A percentile compares a stretch with the other conserved stretches of the same genome.
These are phyloP conservation scores for Pachypeltis micranthus DNA, from an alignment of 1,140 invertebrate species.

Conservation along the genomic window DNA sequence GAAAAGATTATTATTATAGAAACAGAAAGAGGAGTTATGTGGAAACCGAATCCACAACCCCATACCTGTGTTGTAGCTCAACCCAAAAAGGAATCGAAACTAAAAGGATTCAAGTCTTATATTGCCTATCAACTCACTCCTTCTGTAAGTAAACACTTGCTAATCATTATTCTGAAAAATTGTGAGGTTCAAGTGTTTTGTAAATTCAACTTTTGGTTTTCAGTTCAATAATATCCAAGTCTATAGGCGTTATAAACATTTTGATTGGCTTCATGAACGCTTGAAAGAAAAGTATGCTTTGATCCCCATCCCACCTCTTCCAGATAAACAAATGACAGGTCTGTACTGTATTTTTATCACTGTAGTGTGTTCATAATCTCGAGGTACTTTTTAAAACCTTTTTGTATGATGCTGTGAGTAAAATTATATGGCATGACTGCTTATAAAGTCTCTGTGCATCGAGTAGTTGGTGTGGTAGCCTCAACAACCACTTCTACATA, in stretches of 20 bases:
- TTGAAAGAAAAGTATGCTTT: slow-evolving; percentile 87
- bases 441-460: too few species aligned
- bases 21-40: slow-evolving; percentile 49
- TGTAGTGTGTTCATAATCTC: too few species aligned
- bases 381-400: too few species aligned
- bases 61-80: slow-evolving; percentile 81
- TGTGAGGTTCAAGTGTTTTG: too few species aligned
- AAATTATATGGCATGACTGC: too few species aligned
- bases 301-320: slow-evolving; percentile 88
- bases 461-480: too few species aligned
- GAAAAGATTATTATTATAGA: slow-evolving; percentile 68
- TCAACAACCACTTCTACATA: too few species aligned
- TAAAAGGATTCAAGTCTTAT: slow-evolving; percentile 93
- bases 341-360: too few species aligned
- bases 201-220: slow-evolving; percentile 24
- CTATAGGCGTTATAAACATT: slow-evolving; percentile 93
- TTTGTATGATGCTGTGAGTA: too few species aligned
- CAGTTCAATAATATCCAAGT: slow-evolving; percentile 88
- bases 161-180: too few species aligned
- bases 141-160: slow-evolving; percentile 62
- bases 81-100: slow-evolving; percentile 92
- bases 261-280: slow-evolving; percentile 94
- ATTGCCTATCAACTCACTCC: slow-evolving; percentile 94
- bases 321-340: slow-evolving; percentile 93
- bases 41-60: slow-evolving; percentile 55